Conservation (phyloP, 64 coral and sea anemone genomes). For the Pocillopora verrucosa region DNA sequence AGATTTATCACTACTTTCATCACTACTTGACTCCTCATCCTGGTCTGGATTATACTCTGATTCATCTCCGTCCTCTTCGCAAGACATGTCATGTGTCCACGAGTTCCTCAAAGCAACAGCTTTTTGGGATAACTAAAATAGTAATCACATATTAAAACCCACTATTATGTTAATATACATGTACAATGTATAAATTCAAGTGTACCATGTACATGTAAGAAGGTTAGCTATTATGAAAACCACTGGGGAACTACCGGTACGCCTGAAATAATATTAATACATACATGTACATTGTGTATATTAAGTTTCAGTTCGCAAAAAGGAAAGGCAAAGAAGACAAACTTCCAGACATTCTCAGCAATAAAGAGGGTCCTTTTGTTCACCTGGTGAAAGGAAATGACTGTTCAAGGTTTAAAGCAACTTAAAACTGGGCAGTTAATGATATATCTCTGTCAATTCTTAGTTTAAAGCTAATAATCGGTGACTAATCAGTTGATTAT, state of each 20-base stretch:
- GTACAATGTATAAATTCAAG: slow-evolving; percentile 29
- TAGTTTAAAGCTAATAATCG: slow-evolving; percentile 7
- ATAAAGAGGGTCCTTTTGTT: too few species aligned
- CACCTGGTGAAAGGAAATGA: too few species aligned
- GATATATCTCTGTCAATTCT: slow-evolving; percentile 8
- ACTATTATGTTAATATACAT: slow-evolving; percentile 26
- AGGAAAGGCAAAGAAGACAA: too few species aligned
- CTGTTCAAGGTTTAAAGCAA: too few species aligned
- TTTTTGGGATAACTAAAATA: slow-evolving; percentile 38
- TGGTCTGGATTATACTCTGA: slow-evolving; percentile 32
- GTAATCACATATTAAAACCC: slow-evolving; percentile 27
- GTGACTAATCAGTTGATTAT: too few species aligned
- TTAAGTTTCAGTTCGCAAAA: too few species aligned
- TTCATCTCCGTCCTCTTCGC: slow-evolving; percentile 44
- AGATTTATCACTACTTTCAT: slow-evolving; percentile 26
- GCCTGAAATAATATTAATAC: too few species aligned
- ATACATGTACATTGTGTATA: too few species aligned
- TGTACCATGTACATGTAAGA: slow-evolving; percentile 14
- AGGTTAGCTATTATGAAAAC: slow-evolving; percentile 25
- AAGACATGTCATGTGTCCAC: slow-evolving; percentile 25
- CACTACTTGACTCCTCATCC: slow-evolving; percentile 36
- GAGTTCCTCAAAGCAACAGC: slow-evolving; percentile 37
- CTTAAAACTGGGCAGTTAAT: not conserved
- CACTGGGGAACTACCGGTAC: slow-evolving; percentile 24
- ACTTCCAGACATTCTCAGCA: too few species aligned